A percentile compares a stretch with the other conserved stretches of the same genome.
These are phyloP conservation scores for Sardinella longiceps DNA, from an alignment of 2,797 vertebrate species.

Conservation along the genomic window DNA sequence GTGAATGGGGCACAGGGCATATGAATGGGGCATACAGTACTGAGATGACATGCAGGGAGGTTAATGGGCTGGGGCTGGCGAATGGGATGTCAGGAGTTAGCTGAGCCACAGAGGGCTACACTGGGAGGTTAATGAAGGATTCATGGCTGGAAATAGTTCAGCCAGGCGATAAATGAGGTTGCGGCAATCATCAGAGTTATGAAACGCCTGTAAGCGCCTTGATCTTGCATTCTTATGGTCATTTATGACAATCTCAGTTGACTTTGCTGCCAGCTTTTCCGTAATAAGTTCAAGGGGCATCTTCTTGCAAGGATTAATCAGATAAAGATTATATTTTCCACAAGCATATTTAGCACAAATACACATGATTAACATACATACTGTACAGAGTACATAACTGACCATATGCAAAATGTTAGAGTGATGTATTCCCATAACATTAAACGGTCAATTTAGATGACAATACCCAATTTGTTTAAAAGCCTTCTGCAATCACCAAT, in stretches of 20 bases:
- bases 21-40: too few relatives aligned
- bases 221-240: not conserved
- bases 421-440: not conserved
- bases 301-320: not conserved
- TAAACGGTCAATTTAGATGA: not conserved
- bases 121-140: not conserved
- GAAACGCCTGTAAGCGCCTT: not conserved
- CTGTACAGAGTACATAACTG: too few relatives aligned
- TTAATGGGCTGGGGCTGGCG: too few relatives aligned
- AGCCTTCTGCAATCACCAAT: not conserved
- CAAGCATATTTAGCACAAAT: not conserved
- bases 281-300: not conserved
- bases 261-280: not conserved
- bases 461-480: not conserved
- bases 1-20: too few relatives aligned
- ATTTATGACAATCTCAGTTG: too few relatives aligned
- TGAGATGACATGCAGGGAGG: too few relatives aligned
- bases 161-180: not conserved
- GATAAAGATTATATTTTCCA: not conserved
- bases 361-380: too few relatives aligned
- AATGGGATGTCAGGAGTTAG: not conserved
- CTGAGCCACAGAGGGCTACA: not conserved
- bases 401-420: not conserved
- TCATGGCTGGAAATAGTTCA: not conserved
- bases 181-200: not conserved